Base-by-base conservation (phyloP, 2,113 vertebrate species). In the Oplegnathus fasciatus region DNA sequence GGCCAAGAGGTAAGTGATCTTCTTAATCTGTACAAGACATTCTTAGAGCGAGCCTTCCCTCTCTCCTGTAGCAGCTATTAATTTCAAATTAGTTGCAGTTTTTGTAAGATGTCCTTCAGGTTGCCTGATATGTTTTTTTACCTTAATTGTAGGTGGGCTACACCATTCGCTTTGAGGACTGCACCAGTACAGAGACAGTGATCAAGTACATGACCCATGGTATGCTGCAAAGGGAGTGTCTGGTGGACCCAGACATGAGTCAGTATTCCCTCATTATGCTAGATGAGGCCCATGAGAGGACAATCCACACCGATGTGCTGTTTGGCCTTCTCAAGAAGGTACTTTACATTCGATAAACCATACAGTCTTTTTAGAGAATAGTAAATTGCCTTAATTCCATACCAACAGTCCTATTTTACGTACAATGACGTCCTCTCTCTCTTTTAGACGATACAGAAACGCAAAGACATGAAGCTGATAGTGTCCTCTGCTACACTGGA, bases 141-240 rank as follows among this genome's bases (percentile, higher is more conserved):
- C 17, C 0, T 32, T 69, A 0, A 96, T 97, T 0, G 97, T 86
- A 98, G 97, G 97, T 98, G 84, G 97, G 97, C 37, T 98, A 98
- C 90, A 97, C 97, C 62, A 98, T 98, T 91, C 96, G 97, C 2
- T 99, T 98, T 93, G 97, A 98, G 66, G 97, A 98, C 87, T 98
- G 97, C 86, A 98, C 97, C 9, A 98, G 97, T 84, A 97, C 97
- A 0, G 97, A 99, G 66, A 98, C 97, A 0, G 97, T 97, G 44
- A 98, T 99, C 90, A 99, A 99, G 67, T 98, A 98, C 94, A 98
- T 98, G 97, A 98, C 97, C 3, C 97, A 99, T 0, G 98, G 97
- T 4, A 98, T 98, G 97, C 83, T 98, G 78, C 94, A 98, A 42
- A 94, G 98, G 55, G 97, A 98, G 87, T 98, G 98, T 90, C 92